Evolutionary conservation across 2,113 vertebrate species (phyloP), one percentile per base, ranked within the genome.

Genomic region (Hystrix cristata): DNA sequence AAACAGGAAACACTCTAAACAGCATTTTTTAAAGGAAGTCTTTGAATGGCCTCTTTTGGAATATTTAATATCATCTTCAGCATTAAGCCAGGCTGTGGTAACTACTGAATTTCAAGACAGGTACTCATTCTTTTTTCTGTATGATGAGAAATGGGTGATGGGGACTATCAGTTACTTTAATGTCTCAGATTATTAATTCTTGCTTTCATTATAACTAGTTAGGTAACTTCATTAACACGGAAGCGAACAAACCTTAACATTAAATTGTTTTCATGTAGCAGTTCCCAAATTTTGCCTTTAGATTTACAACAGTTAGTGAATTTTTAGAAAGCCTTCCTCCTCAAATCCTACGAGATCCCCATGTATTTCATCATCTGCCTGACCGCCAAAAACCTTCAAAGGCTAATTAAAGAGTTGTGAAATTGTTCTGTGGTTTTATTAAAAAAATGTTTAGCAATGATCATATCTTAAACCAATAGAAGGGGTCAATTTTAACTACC

Each of bases 1-100:
- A 81, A 82, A 96, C 62, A 18, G 55, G 31, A 96, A 95, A 78
- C 46, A 85, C 38, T 90, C 53, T 59, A 76, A 88, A 38, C 4
- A 55, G 53, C 34, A 64, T n/a, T 82, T 94, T 81, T 89, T 25
- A 84, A 82, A 87, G 87, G 34, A 94, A 88, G 48, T 53, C 60
- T 76, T 51, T 46, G 27, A 96, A 92, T 1, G 90, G 74, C 3
- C 48, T 76, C n/a, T 76, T 95, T 87, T 55, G 67, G 34, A 95
- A 95, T 91, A 81, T 51, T 79, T 57, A 25, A 31, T 55, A 60
- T n/a, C 23, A 11, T 55, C 82, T 86, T 90, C n/a, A 84, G 51
- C 67, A 60, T 9, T 51, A 80, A 0, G 1, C 27, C 62, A 57
- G 57, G 27, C 55, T 84, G 87, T 38, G 31, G 12, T 91, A 91